Evolutionary conservation across 2,797 vertebrate genomes (phyloP).

Genomic region (Astyanax mexicanus): DNA sequence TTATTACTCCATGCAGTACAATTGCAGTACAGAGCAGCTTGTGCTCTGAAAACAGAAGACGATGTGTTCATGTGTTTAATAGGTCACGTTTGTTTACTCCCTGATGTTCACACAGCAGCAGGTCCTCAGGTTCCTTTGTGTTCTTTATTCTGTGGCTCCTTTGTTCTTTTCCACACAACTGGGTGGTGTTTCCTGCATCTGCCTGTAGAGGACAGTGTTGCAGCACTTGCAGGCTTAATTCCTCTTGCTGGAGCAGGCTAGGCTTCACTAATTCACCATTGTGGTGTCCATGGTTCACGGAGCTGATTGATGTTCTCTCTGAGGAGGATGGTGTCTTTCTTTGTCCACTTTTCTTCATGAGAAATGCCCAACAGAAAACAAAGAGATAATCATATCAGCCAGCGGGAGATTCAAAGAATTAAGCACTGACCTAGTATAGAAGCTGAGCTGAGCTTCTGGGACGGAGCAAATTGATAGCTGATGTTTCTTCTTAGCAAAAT

Average conservation of each 20-base stretch:
- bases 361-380: conserved; percentile 57
- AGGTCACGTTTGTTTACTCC: conserved; percentile 34
- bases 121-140: conserved; percentile 45
- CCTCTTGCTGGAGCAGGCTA: background rate
- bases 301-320: conserved; percentile 59
- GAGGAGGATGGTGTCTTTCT: conserved; percentile 58
- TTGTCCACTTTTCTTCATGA: conserved; percentile 62
- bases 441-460: background rate
- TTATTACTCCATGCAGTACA: conserved; percentile 5
- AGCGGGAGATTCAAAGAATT: conserved; percentile 25
- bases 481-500: background rate
- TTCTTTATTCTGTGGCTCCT: conserved; percentile 45
- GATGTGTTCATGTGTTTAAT: conserved; percentile 6
- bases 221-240: conserved; percentile 37
- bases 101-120: conserved; percentile 14
- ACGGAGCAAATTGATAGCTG: conserved; percentile 6
- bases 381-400: conserved; percentile 57
- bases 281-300: conserved; percentile 51
- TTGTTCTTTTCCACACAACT: conserved; percentile 62
- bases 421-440: conserved; percentile 17
- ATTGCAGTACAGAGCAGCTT: background rate
- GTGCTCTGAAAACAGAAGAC: background rate
- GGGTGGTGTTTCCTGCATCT: background rate
- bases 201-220: conserved; percentile 67
- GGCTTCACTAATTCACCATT: conserved; percentile 45